These are phyloP conservation scores for Drosophila subsilvestris DNA, from an alignment of 2,888 invertebrate species.

Conservation along the genomic window DNA sequence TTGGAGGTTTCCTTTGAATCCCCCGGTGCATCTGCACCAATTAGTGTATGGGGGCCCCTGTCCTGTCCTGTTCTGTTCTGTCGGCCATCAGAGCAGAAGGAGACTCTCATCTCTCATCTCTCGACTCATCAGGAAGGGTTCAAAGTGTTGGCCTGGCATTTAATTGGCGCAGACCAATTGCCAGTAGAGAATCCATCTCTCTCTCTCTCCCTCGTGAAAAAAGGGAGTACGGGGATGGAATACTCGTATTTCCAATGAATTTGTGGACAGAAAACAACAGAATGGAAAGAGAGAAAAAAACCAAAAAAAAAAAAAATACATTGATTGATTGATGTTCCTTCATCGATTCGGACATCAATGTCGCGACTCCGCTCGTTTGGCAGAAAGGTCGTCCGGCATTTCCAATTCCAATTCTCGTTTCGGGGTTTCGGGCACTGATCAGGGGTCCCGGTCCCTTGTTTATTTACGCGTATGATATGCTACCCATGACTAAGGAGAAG, in stretches of 20 bases:
- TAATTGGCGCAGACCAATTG: slow-evolving; percentile 74
- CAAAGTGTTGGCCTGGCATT: slow-evolving; percentile 75
- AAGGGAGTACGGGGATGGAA: slow-evolving; percentile 2
- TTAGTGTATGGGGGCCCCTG: slow-evolving; percentile 72
- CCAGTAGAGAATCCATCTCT: slow-evolving; percentile 24
- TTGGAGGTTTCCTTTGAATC: slow-evolving; percentile 73
- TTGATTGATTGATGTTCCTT: slow-evolving; percentile 76
- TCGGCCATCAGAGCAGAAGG: not conserved
- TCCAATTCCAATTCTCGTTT: slow-evolving; percentile 15
- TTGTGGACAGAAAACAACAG: slow-evolving; percentile 40
- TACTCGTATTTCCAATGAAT: slow-evolving; percentile 61
- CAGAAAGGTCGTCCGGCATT: slow-evolving; percentile 55
- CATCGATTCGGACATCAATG: slow-evolving; percentile 48
- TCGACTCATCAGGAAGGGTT: slow-evolving; percentile 42
- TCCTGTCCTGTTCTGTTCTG: not conserved
- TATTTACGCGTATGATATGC: slow-evolving; percentile 50
- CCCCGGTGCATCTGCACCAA: slow-evolving; percentile 74
- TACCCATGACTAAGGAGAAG: slow-evolving; percentile 32
- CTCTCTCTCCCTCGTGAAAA: slow-evolving; percentile 9
- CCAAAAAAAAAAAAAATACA: slow-evolving; percentile 40
- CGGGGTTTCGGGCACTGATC: not conserved
- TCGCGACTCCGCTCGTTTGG: slow-evolving; percentile 58
- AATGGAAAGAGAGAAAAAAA: not conserved
- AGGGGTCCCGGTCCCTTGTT: slow-evolving; percentile 28
- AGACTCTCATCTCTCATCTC: not conserved